Evolutionary conservation across 2,113 vertebrate genomes (phyloP), one percentile per base, ranked within the genome.

Genomic region (Catagonus wagneri): DNA sequence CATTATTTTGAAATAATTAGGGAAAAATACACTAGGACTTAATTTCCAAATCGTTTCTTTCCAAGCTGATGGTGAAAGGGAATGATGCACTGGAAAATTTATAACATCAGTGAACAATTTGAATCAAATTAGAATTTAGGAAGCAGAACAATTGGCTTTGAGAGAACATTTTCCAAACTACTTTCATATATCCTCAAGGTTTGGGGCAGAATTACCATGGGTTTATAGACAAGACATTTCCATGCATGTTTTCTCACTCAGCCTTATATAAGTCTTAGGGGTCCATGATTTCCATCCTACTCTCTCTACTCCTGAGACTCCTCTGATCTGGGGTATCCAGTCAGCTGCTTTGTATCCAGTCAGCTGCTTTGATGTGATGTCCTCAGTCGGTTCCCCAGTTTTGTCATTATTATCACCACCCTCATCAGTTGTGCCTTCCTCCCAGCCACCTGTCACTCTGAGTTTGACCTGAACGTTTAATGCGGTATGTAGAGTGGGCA

Each of bases 1-100:
- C 20, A 39, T 83, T 86, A 66, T 58, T 79, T 80, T 92, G 60
- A 71, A 60, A 27, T 80, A 78, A 89, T 52, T 84, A 72, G 39
- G 75, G 63, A 3, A 84, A 93, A 89, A 83, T 63, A 25, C 44
- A 25, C 29, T 7, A 13, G 13, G 65, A 80, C 56, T 87, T 89
- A 39, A 89, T 81, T 84, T 92, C 88, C 32, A 86, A 76, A 72
- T 76, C 80, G 39, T 71, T 71, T 71, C 66, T 95, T 96, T 94
- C 80, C 80, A 84, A 96, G 75, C n/a, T 83, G 44, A 65, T 39
- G 61, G 27, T 15, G 23, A 75, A 13, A 50, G 12, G 74, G 68
- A 85, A 68, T n/a, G 22, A 71, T 36, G 60, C 63, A 50, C 36
- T 58, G 54, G 75, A 94, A 90, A 87, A 63, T 80, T 90, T 54